These are phyloP conservation scores for Spodoptera littoralis DNA, from an alignment of 2,888 invertebrate species.

Conservation along the genomic window DNA sequence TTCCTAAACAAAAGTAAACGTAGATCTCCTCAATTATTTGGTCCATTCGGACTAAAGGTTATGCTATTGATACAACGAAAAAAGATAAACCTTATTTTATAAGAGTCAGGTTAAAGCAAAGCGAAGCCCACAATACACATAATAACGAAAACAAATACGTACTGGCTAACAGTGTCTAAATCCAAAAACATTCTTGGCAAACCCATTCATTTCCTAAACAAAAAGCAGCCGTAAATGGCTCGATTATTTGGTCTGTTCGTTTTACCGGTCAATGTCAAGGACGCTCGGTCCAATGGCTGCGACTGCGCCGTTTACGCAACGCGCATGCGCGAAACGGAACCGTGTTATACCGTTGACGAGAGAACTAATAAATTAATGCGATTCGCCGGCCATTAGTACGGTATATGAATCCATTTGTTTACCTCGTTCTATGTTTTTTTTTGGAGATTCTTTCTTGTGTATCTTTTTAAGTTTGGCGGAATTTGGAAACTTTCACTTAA, in stretches of 20 bases:
- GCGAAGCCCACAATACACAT: no score
- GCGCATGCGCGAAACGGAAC: slow-evolving; percentile 42
- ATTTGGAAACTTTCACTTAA: neutral
- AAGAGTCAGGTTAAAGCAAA: no score
- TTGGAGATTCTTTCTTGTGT: slow-evolving; percentile 2
- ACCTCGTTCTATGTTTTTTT: neutral
- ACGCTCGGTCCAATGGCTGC: slow-evolving; percentile 34
- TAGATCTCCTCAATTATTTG: slow-evolving; percentile 17
- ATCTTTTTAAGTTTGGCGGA: slow-evolving; percentile 4
- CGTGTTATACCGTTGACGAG: slow-evolving; percentile 32
- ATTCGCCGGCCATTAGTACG: slow-evolving; percentile 21
- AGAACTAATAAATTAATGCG: slow-evolving; percentile 39
- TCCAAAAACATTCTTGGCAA: no score
- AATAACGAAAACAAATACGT: no score
- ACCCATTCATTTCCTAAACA: no score
- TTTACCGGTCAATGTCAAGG: slow-evolving; percentile 52
- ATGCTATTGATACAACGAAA: no score
- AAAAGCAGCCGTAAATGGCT: neutral
- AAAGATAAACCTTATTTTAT: no score
- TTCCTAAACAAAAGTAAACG: no score
- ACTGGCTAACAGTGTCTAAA: no score
- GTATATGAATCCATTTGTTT: slow-evolving; percentile 19
- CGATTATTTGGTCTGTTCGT: slow-evolving; percentile 33
- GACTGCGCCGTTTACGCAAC: slow-evolving; percentile 39
- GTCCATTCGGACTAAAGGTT: slow-evolving; percentile 10